Conservation (phyloP, 2,113 vertebrate genomes). For the Atrichornis clamosus region DNA sequence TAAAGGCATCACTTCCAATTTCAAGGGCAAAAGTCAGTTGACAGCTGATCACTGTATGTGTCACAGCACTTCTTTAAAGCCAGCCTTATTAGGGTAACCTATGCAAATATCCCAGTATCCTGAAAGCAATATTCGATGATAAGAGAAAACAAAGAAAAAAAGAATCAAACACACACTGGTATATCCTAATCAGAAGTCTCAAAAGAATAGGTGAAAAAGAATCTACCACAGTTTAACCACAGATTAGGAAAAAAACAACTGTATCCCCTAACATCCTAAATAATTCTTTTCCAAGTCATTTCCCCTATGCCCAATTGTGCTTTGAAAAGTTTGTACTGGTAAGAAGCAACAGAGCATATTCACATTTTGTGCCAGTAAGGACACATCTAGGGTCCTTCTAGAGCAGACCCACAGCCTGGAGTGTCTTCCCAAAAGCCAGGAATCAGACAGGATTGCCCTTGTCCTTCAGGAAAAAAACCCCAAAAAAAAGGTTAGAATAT, state of each 20-base stretch:
- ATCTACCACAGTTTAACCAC: not conserved
- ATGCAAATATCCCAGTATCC: not conserved
- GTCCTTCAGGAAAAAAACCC: not conserved
- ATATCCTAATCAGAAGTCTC: not conserved
- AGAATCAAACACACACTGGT: rapidly evolving
- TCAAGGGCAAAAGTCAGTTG: not conserved
- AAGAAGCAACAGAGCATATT: not conserved
- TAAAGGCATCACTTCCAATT: not conserved
- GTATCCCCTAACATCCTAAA: not conserved
- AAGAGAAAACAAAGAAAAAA: no score
- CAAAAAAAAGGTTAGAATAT: not conserved
- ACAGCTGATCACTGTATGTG: not conserved
- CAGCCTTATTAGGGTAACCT: not conserved
- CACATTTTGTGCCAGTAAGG: not conserved
- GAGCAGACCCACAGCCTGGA: not conserved
- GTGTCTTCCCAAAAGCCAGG: not conserved
- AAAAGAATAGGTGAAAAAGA: not conserved
- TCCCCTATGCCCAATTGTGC: not conserved
- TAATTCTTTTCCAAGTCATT: not conserved
- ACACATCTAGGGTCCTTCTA: not conserved
- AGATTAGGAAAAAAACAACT: not conserved
- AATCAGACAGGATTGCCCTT: not conserved
- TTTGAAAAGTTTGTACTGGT: not conserved
- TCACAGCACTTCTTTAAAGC: not conserved
- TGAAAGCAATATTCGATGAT: not conserved